Evolutionary conservation across 1,140 invertebrate genomes (phyloP), one percentile per base, ranked within the genome.

Genomic region (Coptotermes formosanus): DNA sequence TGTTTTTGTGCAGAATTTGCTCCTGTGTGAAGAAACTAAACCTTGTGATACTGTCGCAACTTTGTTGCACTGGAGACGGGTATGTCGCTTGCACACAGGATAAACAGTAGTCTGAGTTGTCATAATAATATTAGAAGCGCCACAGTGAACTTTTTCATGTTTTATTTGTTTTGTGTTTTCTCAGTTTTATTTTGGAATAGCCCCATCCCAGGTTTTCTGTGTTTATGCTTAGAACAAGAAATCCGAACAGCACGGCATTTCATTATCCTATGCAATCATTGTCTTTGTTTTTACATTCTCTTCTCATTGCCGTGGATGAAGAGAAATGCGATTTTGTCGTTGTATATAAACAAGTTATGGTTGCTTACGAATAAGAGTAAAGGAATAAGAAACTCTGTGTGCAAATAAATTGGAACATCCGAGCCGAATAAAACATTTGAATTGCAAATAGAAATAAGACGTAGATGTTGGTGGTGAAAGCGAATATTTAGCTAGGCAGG

Each of bases 401-500:
- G n/a, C n/a, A 75, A 30, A 75, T 75, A 75, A 30, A 75, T 30
- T 75, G 64, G 64, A 16, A 30, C 25, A 75, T 75, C 64, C 64
- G 64, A 75, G 64, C 64, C n/a, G n/a, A 75, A 75, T 75, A 30
- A 75, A 75, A 75, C 64, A 75, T 75, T 75, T 75, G 64, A 75
- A 75, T 75, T 75, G 64, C 64, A 75, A 75, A 75, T 75, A 75
- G 64, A 75, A 75, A 75, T n/a, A 8, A 75, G 64, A 75, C 64
- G 8, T 25, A 75, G 64, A 75, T 8, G 6, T 3, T 25, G 64
- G n/a, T 16, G n/a, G 25, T 14, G 64, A 75, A 75, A n/a, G 64
- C 64, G 64, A 75, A 75, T 75, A 75, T 75, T 75, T 75, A 75
- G 64, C 16, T 30, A 75, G 64, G 64, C 25, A 75, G 64, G n/a